These are phyloP conservation scores for Microplitis mediator DNA, from an alignment of 1,140 invertebrate species.

Conservation along the genomic window DNA sequence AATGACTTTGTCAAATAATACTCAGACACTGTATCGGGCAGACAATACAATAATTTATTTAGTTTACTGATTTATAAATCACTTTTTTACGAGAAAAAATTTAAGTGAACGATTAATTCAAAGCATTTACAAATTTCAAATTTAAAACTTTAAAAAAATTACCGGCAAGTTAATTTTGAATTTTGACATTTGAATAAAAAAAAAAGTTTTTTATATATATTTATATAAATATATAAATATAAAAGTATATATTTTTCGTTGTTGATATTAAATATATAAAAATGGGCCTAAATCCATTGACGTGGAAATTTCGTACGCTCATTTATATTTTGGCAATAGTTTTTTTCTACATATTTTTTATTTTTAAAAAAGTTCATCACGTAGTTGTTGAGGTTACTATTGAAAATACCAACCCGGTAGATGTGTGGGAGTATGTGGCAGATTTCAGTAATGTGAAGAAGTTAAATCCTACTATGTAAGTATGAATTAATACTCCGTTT, in stretches of 20 bases:
- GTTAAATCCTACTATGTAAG: constrained; percentile 76
- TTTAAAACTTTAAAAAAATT: no score
- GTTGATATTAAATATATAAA: constrained; percentile 20
- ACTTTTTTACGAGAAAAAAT: no score
- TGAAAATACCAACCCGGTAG: constrained; percentile 63
- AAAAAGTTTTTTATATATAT: no score
- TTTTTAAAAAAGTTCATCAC: constrained; percentile 50
- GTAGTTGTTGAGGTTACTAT: constrained; percentile 56
- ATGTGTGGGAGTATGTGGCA: constrained; percentile 75
- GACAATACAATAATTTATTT: no score
- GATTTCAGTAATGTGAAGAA: constrained; percentile 76
- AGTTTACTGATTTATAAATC: no score
- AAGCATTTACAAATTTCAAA: no score
- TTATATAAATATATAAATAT: neutral
- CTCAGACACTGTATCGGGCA: no score
- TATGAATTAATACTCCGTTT: constrained; percentile 35
- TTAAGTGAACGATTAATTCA: no score
- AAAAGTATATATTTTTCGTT: constrained; percentile 17
- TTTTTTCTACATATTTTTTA: constrained; percentile 43
- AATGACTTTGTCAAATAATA: no score
- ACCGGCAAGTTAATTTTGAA: no score
- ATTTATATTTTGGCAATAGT: constrained; percentile 27
- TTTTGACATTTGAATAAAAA: no score
- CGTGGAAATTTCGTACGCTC: constrained; percentile 52
- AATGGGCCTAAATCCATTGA: constrained; percentile 57